Evolutionary conservation across 2,113 vertebrate genomes (phyloP).

Genomic region (Hyaena hyaena): DNA sequence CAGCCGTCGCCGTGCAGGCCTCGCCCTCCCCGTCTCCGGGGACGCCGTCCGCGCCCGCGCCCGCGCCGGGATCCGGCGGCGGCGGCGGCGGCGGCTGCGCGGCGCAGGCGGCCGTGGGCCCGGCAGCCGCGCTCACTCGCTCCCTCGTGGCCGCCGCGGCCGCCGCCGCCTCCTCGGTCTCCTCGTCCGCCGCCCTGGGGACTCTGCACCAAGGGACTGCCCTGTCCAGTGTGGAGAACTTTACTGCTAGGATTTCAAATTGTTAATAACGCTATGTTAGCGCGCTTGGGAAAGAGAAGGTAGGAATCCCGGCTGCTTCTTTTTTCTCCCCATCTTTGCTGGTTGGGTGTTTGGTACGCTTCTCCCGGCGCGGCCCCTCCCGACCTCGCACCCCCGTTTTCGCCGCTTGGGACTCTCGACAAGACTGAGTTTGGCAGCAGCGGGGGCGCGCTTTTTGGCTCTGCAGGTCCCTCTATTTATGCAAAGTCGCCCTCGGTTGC

Average conservation of each 20-base stretch:
- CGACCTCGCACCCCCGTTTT: background rate
- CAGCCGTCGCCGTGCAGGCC: conserved; percentile 86
- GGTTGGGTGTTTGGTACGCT: conserved; percentile 8
- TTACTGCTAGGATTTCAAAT: conserved; percentile 92
- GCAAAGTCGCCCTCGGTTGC: no score
- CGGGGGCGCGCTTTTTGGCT: background rate
- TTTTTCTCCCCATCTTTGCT: background rate
- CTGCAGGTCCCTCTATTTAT: background rate
- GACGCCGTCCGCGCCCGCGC: conserved; percentile 45
- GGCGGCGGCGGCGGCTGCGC: conserved; percentile 89
- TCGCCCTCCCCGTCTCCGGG: conserved; percentile 37
- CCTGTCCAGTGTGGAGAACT: conserved; percentile 89
- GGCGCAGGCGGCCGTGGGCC: conserved; percentile 89
- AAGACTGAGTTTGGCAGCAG: background rate
- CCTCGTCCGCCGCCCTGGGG: conserved; percentile 79
- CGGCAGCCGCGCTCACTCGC: conserved; percentile 85
- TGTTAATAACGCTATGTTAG: conserved; percentile 83
- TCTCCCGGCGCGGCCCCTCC: background rate
- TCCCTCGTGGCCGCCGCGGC: conserved; percentile 79
- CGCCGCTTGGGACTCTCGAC: background rate
- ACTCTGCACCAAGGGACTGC: conserved; percentile 81
- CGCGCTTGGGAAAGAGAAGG: conserved; percentile 78
- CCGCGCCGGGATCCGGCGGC: conserved; percentile 84
- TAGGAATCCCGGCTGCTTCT: conserved; percentile 80
- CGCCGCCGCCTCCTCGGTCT: conserved; percentile 77